Percentiles rank a stretch among this genome's conserved stretches.
These are phyloP conservation scores for Lichenostomus cassidix DNA, from an alignment of 2,113 vertebrate genomes.

Conservation along the genomic window DNA sequence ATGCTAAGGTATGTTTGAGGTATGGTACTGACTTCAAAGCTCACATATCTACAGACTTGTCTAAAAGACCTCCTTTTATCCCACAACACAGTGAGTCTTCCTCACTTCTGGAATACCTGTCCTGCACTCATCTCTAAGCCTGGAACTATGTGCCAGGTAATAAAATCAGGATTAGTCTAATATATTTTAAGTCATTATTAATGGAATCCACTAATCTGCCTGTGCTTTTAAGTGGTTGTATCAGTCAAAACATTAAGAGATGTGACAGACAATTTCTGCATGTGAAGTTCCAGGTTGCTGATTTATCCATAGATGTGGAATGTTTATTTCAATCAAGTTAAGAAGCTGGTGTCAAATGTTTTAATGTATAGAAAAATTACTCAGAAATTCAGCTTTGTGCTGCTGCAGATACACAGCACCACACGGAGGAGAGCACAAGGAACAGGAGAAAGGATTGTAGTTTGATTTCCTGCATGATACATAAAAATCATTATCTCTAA, in stretches of 20 bases:
- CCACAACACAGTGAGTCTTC: background rate
- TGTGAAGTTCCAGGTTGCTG: background rate
- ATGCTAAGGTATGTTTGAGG: background rate
- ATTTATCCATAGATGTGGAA: conserved; percentile 4
- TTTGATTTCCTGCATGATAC: background rate
- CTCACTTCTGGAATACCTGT: background rate
- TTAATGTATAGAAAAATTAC: background rate
- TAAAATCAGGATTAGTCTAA: background rate
- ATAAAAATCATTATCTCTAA: background rate
- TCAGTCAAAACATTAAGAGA: background rate
- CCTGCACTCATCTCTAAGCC: background rate
- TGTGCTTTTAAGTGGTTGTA: background rate
- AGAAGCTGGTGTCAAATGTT: background rate
- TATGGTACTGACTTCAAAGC: background rate
- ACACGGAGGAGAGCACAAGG: conserved; percentile 45
- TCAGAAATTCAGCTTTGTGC: background rate
- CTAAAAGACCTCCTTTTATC: background rate
- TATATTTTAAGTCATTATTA: conserved; percentile 12
- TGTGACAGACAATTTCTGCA: background rate
- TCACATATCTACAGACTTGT: background rate
- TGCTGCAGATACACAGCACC: conserved; percentile 55
- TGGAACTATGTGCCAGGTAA: background rate
- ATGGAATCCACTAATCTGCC: background rate
- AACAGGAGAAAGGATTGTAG: background rate
- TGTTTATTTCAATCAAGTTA: conserved; percentile 2